Base-by-base conservation (phyloP, 2,113 vertebrate genomes). In the Nesogale talazaci region DNA sequence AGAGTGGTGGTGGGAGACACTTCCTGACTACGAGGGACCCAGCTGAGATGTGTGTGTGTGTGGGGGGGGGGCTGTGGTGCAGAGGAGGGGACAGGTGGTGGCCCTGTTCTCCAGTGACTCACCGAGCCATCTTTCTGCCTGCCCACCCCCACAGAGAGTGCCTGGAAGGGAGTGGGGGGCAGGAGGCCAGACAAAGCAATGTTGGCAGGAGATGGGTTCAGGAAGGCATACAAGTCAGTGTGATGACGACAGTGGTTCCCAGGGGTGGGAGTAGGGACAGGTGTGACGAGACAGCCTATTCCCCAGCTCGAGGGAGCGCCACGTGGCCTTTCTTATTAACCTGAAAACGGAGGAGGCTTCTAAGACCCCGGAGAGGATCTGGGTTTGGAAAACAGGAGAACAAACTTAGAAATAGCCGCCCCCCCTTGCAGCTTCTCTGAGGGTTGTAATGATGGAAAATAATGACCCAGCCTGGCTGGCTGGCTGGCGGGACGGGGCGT, bases 381-480 rank as follows among this genome's bases (percentile, higher is more conserved):
- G 4, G 69, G 70, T n/a, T 75, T 92, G 85, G 80, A 75, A 88
- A 78, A 84, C 19, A 78, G 46, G 57, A 83, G 67, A 84, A 4
- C 56, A 92, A 72, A 82, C 85, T 79, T 38, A 52, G 40, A 70
- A 80, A 74, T 46, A 20, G 42, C 0, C 31, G 86, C 80, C 23
- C 88, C 67, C 88, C 81, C 78, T 59, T 6, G 8, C 20, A 84
- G 84, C 22, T 86, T 86, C 63, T 83, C 74, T 0, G 14, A 85
- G 75, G 77, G 56, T 42, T 36, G 27, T 70, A 59, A 72, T 1
- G 70, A 70, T 82, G 92, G 93, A 72, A 93, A 89, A 72, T 74
- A 70, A 93, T 83, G 4, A 72, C 69, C 17, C 83, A n/a, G 78
- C 76, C 36, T 15, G 0, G 11, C 38, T 63, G 86, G 92, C 80